Base-by-base conservation (phyloP, 2,888 invertebrate genomes). In the Acrobasis repandana region DNA sequence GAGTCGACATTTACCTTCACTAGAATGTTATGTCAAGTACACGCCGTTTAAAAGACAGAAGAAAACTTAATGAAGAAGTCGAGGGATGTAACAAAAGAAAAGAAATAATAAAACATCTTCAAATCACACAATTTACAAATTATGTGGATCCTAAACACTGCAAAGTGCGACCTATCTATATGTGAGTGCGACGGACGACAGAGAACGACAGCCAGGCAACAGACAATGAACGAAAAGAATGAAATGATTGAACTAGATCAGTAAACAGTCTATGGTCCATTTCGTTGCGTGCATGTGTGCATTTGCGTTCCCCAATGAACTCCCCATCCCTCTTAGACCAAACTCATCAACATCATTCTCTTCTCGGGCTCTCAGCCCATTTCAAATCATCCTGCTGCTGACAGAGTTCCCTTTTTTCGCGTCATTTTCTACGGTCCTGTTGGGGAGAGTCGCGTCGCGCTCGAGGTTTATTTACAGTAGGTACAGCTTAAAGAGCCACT, bases 1-100 rank as follows among this genome's bases (percentile, higher is more conserved):
- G 71, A 71, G 75, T 70, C 68, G 62, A 75, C 73, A 76, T 76
- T 75, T 79, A 85, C 86, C 86, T 86, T 83, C 75, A 75, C 76
- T 80, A 75, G 73, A 75, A 77, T 78, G 76, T 75, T 76, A 72
- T 69, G 72, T 67, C 69, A 74, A 76, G 69, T 73, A 74, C 75
- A 72, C 70, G 64, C 68, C 68, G 64, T 67, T 70, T 68, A 74
- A 68, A 64, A 72, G 70, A 73, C 64, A 54, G 56, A 66, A 61
- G 49, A 20, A 63, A 65, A 65, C 63, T 65, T 61, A 50, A 60
- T 49, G 58, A 58, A 62, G 66, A 61, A 63, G 60, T 63, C 65
- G 61, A 66, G 60, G n/a, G 16, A 51, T 10, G 47, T 20, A 49
- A 56, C 11, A 9, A 20, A 65, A 68, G 61, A 67, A 65, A 66